phyloP scores from a whole-genome alignment of 2,113 vertebrate species.

The Nibea coibor region DNA sequence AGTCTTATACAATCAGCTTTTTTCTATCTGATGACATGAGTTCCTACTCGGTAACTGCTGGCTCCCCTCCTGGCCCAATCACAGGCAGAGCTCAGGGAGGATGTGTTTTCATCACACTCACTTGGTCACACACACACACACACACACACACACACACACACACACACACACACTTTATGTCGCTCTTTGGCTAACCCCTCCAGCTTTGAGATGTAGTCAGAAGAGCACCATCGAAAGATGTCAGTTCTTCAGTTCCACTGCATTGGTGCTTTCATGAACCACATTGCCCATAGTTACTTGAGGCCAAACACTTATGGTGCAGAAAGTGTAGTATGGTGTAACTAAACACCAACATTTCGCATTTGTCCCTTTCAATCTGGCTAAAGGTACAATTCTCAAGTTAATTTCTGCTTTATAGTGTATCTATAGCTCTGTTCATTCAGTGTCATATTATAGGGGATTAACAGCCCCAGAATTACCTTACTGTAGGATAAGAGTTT shows the following conservation, averaged over 20 bases:
- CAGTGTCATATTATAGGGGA: neutral
- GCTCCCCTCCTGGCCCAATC: conserved; percentile 51
- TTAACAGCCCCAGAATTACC: conserved; percentile 3
- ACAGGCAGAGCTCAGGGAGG: conserved; percentile 65
- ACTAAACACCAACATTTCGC: neutral
- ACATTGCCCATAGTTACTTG: conserved; percentile 85
- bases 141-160: conserved; percentile 24
- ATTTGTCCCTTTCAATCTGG: conserved; percentile 31
- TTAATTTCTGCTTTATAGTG: conserved; percentile 30
- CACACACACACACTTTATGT: conserved; percentile 5
- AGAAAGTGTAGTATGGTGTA: conserved; percentile 38
- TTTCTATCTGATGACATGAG: conserved; percentile 49
- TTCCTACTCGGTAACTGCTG: conserved; percentile 37
- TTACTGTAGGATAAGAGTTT: conserved; percentile 53
- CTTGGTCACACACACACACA: conserved; percentile 30
- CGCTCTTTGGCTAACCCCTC: conserved; percentile 11
- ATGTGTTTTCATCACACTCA: conserved; percentile 36
- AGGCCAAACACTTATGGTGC: conserved; percentile 83
- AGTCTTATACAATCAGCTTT: conserved; percentile 94
- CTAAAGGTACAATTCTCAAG: neutral
- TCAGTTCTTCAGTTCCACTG: conserved; percentile 68
- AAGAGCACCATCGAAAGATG: conserved; percentile 25
- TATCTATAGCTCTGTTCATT: conserved; percentile 13
- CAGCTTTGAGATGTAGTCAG: conserved; percentile 5
- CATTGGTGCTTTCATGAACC: conserved; percentile 79